phyloP scores from a whole-genome alignment of 2,113 vertebrate genomes.

The Dermatemys mawii region DNA sequence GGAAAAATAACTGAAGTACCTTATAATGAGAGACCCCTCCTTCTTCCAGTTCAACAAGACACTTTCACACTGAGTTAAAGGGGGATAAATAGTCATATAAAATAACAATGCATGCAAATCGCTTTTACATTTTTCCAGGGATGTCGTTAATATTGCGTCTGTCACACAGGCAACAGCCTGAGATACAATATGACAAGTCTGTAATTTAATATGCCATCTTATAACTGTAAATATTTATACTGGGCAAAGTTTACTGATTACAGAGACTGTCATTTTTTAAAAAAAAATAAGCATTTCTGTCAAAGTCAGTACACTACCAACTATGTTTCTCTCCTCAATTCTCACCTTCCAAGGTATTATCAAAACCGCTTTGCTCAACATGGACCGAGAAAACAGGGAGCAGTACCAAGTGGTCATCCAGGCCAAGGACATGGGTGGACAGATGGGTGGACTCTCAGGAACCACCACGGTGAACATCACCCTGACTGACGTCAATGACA shows the following conservation, averaged over 20 bases:
- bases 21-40: neutral
- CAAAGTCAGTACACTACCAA: conserved; percentile 16
- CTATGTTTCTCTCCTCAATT: conserved; percentile 54
- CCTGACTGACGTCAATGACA: conserved; percentile 92
- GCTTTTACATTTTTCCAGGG: conserved; percentile 3
- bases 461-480: conserved; percentile 96
- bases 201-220: conserved; percentile 54
- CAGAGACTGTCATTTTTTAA: conserved; percentile 21
- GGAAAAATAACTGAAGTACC: neutral
- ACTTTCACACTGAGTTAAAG: conserved; percentile 12
- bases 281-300: conserved; percentile 49
- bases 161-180: conserved; percentile 27
- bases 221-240: conserved; percentile 53
- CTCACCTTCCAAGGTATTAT: conserved; percentile 86
- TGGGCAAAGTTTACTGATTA: conserved; percentile 32
- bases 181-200: conserved; percentile 36
- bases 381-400: conserved; percentile 94
- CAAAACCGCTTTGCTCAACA: conserved; percentile 93
- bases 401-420: conserved; percentile 97
- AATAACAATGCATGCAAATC: conserved; percentile 29
- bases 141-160: neutral
- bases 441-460: conserved; percentile 95
- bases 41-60: conserved; percentile 39
- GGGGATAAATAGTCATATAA: conserved; percentile 10
- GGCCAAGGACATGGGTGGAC: conserved; percentile 97